Evolutionary conservation across 2,888 invertebrate genomes (phyloP), one percentile per base, ranked within the genome.

Genomic region (Melitaea athalia): DNA sequence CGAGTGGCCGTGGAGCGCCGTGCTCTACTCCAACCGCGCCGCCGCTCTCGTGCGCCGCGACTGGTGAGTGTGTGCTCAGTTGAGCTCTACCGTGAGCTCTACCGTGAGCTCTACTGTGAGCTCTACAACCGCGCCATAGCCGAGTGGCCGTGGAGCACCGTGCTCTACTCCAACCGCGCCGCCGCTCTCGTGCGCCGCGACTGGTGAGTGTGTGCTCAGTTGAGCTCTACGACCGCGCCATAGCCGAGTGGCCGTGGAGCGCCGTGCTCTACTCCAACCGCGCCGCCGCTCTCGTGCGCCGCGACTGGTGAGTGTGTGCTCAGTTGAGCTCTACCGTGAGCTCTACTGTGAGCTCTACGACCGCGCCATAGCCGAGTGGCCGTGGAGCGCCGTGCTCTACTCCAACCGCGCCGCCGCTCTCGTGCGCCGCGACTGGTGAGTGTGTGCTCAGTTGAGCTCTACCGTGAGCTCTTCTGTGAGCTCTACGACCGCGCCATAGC

Each of bases 21-120:
- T 98, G 65, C 94, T 99, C 53, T 97, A 96, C 88, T 95, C 97
- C 55, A 98, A 98, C 86, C 93, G 99, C 73, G 99, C 98, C 42
- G 97, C 96, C 11, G 96, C 97, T 42, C 95, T 96, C 74, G 96
- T 97, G 95, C 94, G 97, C 74, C 93, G 98, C 64, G 94, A 94
- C 63, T 98, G 98, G 97, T 96, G 86, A 84, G 89, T 78, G 7
- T 11, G 53, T 31, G 10, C n/a, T 15, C 15, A 12, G 15, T 50
- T 3, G 38, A 38, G 38, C 38, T 38, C 38, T 38, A 38, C 38
- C 38, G 38, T 38, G 38, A 38, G 38, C 38, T 38, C 38, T 38
- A 38, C 38, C n/a, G n/a, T 3, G 38, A 38, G 38, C 38, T 38
- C 38, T 38, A 38, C 38, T 5, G 38, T 38, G 38, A 38, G 38